phyloP scores from a whole-genome alignment of 2,797 vertebrate genomes.

The Acanthis flammea region DNA sequence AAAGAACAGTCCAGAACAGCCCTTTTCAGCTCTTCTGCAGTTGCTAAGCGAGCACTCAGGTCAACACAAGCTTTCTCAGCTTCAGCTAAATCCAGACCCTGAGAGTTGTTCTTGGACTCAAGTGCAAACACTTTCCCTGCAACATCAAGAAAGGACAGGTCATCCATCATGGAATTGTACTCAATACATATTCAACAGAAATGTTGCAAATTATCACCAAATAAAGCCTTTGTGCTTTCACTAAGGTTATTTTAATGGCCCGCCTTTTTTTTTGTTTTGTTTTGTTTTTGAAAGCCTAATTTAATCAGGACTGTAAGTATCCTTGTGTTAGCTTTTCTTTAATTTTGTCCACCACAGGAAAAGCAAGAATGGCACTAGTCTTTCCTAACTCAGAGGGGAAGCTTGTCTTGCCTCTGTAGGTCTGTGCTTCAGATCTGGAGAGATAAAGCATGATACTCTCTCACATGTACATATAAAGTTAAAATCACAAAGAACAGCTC shows the following conservation, averaged over 20 bases:
- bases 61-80: slow-evolving; percentile 76
- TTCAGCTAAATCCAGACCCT: slow-evolving; percentile 71
- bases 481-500: neutral
- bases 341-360: neutral
- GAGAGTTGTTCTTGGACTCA: slow-evolving; percentile 80
- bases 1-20: slow-evolving; percentile 87
- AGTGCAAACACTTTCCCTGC: slow-evolving; percentile 88
- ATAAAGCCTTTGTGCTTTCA: neutral
- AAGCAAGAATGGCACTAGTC: neutral
- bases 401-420: neutral
- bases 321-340: neutral
- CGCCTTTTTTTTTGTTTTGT: neutral
- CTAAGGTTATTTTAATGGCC: neutral
- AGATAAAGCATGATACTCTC: neutral
- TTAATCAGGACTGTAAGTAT: neutral
- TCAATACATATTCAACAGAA: neutral
- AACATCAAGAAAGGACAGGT: slow-evolving; percentile 40
- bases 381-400: neutral
- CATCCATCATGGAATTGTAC: neutral
- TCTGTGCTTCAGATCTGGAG: neutral
- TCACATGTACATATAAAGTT: neutral
- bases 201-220: neutral
- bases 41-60: slow-evolving; percentile 82
- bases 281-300: neutral
- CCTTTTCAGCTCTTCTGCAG: slow-evolving; percentile 82